These are phyloP conservation scores for Holcopasites calliopsidis DNA, from an alignment of 1,140 invertebrate species.

Conservation along the genomic window DNA sequence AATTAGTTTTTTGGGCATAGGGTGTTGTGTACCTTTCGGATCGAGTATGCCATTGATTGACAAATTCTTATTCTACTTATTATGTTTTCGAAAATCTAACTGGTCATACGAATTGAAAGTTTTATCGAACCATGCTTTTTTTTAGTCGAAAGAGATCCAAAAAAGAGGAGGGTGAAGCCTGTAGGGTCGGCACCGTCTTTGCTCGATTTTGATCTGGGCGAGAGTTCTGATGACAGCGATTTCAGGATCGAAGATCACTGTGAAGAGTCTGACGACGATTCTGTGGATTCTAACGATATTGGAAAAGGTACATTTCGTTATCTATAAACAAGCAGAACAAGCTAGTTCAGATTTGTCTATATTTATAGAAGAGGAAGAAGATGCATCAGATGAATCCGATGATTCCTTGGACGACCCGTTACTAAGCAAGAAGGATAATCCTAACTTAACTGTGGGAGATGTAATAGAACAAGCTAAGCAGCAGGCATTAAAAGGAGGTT, in stretches of 20 bases:
- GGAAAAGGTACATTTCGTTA: conserved; percentile 74
- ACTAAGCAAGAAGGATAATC: conserved; percentile 79
- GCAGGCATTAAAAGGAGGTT: conserved; percentile 72
- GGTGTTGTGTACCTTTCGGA: background rate
- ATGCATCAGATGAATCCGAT: conserved; percentile 80
- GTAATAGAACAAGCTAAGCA: conserved; percentile 80
- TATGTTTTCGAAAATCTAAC: background rate
- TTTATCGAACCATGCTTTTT: conserved; percentile 53
- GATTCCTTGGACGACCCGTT: conserved; percentile 78
- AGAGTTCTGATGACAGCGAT: conserved; percentile 97
- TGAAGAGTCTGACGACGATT: conserved; percentile 87
- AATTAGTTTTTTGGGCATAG: conserved; percentile 22
- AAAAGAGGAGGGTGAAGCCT: conserved; percentile 92
- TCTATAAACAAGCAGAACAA: no score
- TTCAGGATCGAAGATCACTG: conserved; percentile 94
- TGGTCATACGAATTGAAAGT: background rate
- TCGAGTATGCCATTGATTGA: background rate
- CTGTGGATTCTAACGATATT: conserved; percentile 79
- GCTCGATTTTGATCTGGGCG: conserved; percentile 91
- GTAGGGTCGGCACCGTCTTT: conserved; percentile 87
- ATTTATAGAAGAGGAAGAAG: conserved; percentile 69
- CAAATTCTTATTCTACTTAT: conserved; percentile 6
- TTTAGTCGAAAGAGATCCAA: conserved; percentile 90
- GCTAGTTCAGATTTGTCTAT: conserved; percentile 1
- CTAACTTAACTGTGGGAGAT: conserved; percentile 78